These are phyloP conservation scores for Montipora capitata DNA, from an alignment of 92 coral and sea anemone genomes.

Conservation along the genomic window DNA sequence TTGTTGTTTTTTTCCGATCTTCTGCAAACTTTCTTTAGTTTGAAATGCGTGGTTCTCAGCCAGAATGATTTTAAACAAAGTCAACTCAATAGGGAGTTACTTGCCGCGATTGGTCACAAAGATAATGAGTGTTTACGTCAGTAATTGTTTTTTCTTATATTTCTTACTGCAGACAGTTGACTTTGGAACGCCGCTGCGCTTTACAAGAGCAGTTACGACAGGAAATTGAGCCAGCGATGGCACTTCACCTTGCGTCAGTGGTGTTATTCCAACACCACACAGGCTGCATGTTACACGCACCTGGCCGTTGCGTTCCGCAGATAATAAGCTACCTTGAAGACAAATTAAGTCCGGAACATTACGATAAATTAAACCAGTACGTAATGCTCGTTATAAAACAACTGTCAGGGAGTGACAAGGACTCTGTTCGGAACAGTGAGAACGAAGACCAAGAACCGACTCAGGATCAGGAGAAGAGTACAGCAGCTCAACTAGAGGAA, in stretches of 20 bases:
- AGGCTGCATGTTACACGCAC: constrained; percentile 93
- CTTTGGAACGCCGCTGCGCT: constrained; percentile 88
- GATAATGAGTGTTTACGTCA: too few relatives aligned
- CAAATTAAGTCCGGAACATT: constrained; percentile 84
- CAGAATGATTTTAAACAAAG: too few relatives aligned
- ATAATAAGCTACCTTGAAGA: constrained; percentile 81
- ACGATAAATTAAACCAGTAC: constrained; percentile 82
- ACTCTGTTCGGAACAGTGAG: constrained; percentile 47
- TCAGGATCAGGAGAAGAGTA: constrained; percentile 71
- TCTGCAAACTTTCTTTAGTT: too few relatives aligned
- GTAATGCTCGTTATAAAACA: constrained; percentile 93
- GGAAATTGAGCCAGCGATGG: constrained; percentile 97
- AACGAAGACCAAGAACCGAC: constrained; percentile 32
- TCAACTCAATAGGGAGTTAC: too few relatives aligned
- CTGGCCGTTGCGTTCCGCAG: constrained; percentile 99
- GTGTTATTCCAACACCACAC: constrained; percentile 94
- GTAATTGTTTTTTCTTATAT: too few relatives aligned
- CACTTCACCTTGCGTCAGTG: constrained; percentile 93
- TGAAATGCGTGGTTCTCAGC: too few relatives aligned
- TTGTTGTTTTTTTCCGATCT: too few relatives aligned
- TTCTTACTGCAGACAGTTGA: constrained; percentile 72
- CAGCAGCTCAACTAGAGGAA: constrained; percentile 84
- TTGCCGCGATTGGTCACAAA: too few relatives aligned
- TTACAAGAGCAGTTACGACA: constrained; percentile 96
- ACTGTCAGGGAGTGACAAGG: constrained; percentile 80